Conservation (phyloP, 92 coral and sea anemone genomes). For the Zoanthus sociatus region DNA sequence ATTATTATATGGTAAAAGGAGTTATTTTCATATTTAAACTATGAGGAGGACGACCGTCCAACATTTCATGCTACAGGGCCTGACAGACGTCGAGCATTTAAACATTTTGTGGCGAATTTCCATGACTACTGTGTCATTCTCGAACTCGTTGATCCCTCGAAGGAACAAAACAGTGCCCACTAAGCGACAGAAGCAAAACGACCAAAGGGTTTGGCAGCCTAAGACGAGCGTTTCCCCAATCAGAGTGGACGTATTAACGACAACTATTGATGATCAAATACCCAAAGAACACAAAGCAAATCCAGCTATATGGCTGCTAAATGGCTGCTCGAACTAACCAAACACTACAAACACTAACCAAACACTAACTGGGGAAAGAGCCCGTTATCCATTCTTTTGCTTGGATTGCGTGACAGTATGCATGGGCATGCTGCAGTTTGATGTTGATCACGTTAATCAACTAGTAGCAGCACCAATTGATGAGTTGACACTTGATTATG, state of each 20-base stretch:
- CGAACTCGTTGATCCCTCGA: neutral
- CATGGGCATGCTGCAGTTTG: conserved; percentile 60
- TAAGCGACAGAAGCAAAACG: conserved; percentile 3
- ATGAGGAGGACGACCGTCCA: no score
- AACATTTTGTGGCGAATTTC: neutral
- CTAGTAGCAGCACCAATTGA: conserved; percentile 50
- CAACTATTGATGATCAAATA: neutral
- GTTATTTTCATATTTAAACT: no score
- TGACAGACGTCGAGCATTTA: no score
- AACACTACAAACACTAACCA: neutral
- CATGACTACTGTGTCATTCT: no score
- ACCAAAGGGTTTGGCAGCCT: neutral
- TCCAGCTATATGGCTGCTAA: conserved; percentile 58
- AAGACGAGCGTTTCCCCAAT: neutral
- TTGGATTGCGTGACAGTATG: conserved; percentile 68
- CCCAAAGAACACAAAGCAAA: neutral
- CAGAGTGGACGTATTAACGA: neutral
- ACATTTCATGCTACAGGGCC: no score
- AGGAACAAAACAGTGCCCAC: neutral
- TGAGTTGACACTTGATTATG: conserved; percentile 56
- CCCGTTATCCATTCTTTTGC: conserved; percentile 61
- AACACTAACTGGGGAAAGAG: conserved; percentile 55
- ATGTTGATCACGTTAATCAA: conserved; percentile 59
- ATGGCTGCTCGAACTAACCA: conserved; percentile 33
- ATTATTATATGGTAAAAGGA: no score